Percentiles rank a stretch among this genome's conserved stretches.
phyloP scores from a whole-genome alignment of 2,888 invertebrate species.

The Zootermopsis nevadensis region DNA sequence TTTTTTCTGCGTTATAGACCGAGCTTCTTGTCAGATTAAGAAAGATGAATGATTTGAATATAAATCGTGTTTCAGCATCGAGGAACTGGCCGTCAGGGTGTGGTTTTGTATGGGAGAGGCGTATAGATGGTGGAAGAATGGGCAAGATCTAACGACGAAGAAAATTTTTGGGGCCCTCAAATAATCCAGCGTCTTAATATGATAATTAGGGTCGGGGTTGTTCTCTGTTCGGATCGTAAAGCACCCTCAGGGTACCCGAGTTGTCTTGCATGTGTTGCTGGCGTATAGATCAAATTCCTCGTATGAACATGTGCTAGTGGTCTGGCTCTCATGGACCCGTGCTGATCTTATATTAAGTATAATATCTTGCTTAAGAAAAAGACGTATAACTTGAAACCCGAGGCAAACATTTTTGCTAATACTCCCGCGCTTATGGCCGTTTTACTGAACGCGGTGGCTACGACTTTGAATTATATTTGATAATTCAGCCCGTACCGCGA shows the following conservation, averaged over 20 bases:
- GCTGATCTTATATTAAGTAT: constrained; percentile 20
- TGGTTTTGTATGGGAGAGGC: constrained; percentile 36
- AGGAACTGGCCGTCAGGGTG: constrained; percentile 35
- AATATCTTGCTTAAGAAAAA: constrained; percentile 36
- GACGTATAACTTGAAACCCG: background rate
- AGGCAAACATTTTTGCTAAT: constrained; percentile 34
- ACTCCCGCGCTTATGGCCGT: background rate
- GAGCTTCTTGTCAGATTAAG: constrained; percentile 47
- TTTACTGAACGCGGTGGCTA: background rate
- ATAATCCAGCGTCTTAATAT: constrained; percentile 41
- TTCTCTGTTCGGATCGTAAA: background rate
- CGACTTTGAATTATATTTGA: no score
- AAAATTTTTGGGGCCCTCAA: constrained; percentile 12
- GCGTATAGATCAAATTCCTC: background rate
- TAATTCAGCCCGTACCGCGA: no score
- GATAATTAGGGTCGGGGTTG: constrained; percentile 42
- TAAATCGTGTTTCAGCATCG: constrained; percentile 43
- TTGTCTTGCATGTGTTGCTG: background rate
- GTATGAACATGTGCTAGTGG: background rate
- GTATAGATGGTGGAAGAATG: constrained; percentile 10
- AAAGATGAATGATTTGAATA: constrained; percentile 50
- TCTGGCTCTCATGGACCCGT: background rate
- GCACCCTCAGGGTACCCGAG: background rate
- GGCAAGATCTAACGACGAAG: constrained; percentile 10
- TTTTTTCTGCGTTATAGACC: constrained; percentile 12